Base-by-base conservation (phyloP, 2,888 invertebrate genomes). In the Xanthorhoe designata region DNA sequence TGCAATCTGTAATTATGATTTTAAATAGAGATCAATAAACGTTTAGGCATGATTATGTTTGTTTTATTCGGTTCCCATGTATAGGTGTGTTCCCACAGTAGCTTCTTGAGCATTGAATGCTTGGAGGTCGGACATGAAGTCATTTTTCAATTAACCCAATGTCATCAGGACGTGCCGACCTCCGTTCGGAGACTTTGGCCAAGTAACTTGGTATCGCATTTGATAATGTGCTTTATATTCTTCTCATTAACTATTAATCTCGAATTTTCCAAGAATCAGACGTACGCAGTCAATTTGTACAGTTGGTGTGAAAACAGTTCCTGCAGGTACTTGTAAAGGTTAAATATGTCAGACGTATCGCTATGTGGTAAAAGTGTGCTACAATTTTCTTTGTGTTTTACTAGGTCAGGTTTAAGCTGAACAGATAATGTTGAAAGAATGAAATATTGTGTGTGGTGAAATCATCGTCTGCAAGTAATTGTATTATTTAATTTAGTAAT, bases 71-170 rank as follows among this genome's bases (percentile, higher is more conserved):
- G 71, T 57, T 68, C 72, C 69, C 67, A 70, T 72, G 74, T 74
- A 64, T 29, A 76, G 63, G 70, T 55, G 69, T 70, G 80, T 88
- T 89, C 88, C 84, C 88, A 88, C 85, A 85, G 76, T 74, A 72
- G 75, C 76, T 74, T 80, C 81, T 83, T 75, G 78, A 75, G 72
- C 77, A 76, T 80, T 84, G 82, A 86, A 83, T 83, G 79, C 77
- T 81, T 82, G 80, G 83, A 90, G 90, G 90, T 88, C 90, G 86
- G 78, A 80, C 80, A 77, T 83, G 84, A 88, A 87, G 89, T 89
- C 84, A 90, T 91, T 89, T 90, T 90, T 86, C 90, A 92, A 91
- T 91, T 88, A 89, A 81, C 80, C 76, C 90, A 92, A 91, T 90
- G 91, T 89, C 91, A 89, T 83, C 83, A 85, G 91, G 88, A 87